phyloP scores from a whole-genome alignment of 2,113 vertebrate genomes.

The Arvicanthis niloticus region DNA sequence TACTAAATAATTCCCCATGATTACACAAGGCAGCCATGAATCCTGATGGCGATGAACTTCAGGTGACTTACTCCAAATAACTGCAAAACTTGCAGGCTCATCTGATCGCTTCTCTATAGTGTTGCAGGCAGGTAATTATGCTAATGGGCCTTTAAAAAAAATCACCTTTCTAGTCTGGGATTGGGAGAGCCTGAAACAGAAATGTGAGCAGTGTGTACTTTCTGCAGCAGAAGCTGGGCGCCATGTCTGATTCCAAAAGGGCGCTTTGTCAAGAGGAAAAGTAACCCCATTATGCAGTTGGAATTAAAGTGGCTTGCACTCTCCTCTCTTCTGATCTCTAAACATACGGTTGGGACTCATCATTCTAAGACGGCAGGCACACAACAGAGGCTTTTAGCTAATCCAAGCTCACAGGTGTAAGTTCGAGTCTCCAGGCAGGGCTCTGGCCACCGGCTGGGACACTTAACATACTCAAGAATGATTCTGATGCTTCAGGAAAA shows the following conservation, averaged over 20 bases:
- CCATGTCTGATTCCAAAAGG: neutral
- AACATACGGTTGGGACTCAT: neutral
- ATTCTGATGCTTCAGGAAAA: neutral
- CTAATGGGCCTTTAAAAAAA: constrained; percentile 71
- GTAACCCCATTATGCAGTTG: neutral
- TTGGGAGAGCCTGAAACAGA: constrained; percentile 29
- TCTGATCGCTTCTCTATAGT: constrained; percentile 50
- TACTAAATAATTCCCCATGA: constrained; percentile 78
- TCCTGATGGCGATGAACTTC: constrained; percentile 77
- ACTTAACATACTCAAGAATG: neutral
- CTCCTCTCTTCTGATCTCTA: neutral
- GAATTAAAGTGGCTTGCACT: neutral
- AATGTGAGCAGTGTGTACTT: neutral
- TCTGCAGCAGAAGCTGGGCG: neutral
- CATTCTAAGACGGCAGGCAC: constrained; percentile 24
- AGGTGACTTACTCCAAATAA: constrained; percentile 71
- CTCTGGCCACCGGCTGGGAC: neutral
- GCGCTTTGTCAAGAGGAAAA: neutral
- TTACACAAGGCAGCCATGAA: constrained; percentile 69
- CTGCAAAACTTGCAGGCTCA: constrained; percentile 60
- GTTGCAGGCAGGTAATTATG: constrained; percentile 65
- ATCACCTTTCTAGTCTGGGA: constrained; percentile 65
- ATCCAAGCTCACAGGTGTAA: neutral
- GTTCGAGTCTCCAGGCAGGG: neutral
- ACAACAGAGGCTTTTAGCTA: neutral